Evolutionary conservation across 2,113 vertebrate genomes (phyloP).

Genomic region (Australoheros scitulus): DNA sequence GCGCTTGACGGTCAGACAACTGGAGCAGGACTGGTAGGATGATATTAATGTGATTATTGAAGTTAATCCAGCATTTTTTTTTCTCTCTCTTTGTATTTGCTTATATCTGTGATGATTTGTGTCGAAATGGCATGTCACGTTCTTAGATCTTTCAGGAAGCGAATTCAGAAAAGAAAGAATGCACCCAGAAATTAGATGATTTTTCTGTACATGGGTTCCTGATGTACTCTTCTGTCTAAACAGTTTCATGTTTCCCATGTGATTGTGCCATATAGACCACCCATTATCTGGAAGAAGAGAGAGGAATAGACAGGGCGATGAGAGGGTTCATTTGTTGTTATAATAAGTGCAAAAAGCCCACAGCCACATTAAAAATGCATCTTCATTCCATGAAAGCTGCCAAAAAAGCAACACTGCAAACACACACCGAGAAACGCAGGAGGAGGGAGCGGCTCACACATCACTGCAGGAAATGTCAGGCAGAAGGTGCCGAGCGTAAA

Average conservation of each 20-base stretch:
- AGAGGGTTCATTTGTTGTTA: slow-evolving; percentile 37
- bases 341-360: slow-evolving; percentile 12
- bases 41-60: not conserved
- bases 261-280: slow-evolving; percentile 48
- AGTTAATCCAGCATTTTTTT: not conserved
- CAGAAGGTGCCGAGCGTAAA: slow-evolving; percentile 38
- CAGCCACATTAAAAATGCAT: slow-evolving; percentile 38
- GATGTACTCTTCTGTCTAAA: slow-evolving; percentile 33
- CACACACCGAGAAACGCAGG: not conserved
- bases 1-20: not conserved
- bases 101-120: not conserved
- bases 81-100: not conserved
- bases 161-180: not conserved
- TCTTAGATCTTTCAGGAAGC: not conserved
- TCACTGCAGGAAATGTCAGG: slow-evolving; percentile 8
- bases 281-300: not conserved
- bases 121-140: not conserved
- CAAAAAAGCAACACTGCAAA: slow-evolving; percentile 16
- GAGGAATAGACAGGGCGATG: slow-evolving; percentile 14
- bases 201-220: slow-evolving; percentile 31
- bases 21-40: not conserved
- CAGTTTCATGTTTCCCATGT: slow-evolving; percentile 48
- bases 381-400: not conserved
- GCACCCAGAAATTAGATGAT: slow-evolving; percentile 10
- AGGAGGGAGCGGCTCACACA: not conserved